Percentiles rank a stretch among this genome's conserved stretches.
Conservation (phyloP, 1,140 invertebrate genomes). For the Centruroides sculpturatus region DNA sequence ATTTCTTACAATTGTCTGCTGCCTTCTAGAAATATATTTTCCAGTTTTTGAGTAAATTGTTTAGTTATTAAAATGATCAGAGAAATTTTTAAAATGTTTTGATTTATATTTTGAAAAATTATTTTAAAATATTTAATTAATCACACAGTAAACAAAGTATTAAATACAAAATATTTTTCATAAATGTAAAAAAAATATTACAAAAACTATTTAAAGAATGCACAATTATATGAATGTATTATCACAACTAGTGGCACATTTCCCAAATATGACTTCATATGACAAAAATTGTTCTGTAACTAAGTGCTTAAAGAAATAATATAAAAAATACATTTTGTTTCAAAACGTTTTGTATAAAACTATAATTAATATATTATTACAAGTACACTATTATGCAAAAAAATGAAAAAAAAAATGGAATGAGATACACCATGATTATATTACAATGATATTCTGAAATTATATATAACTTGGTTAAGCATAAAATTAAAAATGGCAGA, state of each 20-base stretch:
- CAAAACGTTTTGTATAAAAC: neutral
- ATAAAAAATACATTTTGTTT: no score
- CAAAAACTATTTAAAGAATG: neutral
- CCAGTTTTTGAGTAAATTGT: no score
- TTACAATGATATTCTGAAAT: no score
- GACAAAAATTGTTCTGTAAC: neutral
- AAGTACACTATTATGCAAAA: neutral
- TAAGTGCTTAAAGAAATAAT: no score
- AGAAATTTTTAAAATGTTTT: no score
- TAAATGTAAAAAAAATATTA: neutral
- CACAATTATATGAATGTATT: neutral
- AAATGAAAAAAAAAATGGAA: neutral
- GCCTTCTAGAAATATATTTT: no score
- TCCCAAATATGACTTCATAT: neutral
- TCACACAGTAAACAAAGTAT: neutral
- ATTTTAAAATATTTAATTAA: neutral
- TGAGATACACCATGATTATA: no score
- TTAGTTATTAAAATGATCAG: no score
- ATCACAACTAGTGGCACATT: neutral
- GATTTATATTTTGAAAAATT: no score
- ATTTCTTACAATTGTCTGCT: no score
- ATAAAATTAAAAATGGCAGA: no score
- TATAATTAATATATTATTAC: neutral
- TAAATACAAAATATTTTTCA: neutral
- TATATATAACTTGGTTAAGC: no score